A percentile compares a stretch with the other conserved stretches of the same genome.
phyloP scores from a whole-genome alignment of 2,888 invertebrate species.

The Epirrhoe alternata region DNA sequence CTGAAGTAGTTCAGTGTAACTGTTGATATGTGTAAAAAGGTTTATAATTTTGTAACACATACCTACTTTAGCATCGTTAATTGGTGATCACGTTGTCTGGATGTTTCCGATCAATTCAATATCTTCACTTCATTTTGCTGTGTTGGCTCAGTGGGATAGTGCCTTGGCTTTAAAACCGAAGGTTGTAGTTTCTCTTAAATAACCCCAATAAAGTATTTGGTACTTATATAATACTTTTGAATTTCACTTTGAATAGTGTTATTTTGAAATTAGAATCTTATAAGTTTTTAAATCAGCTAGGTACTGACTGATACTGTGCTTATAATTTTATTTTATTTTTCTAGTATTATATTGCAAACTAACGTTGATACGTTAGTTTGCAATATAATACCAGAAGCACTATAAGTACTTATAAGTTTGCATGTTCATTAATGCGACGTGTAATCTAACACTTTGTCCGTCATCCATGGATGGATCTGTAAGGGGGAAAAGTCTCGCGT shows the following conservation, averaged over 20 bases:
- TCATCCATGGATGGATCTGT: slow-evolving; percentile 42
- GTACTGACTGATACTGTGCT: neutral
- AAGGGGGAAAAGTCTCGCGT: slow-evolving; percentile 42
- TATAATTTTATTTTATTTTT: neutral
- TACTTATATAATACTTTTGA: too few species aligned
- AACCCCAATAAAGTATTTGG: too few species aligned
- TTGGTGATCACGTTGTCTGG: slow-evolving; percentile 13
- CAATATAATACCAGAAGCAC: slow-evolving; percentile 3
- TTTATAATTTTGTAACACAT: slow-evolving; percentile 40
- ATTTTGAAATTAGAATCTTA: too few species aligned
- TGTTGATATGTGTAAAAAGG: slow-evolving; percentile 47
- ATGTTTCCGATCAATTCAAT: slow-evolving; percentile 2
- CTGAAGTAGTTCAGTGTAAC: slow-evolving; percentile 76
- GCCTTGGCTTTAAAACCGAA: too few species aligned
- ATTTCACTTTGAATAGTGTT: too few species aligned
- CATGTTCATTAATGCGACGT: slow-evolving; percentile 22
- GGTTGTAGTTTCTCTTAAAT: too few species aligned
- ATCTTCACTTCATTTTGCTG: neutral
- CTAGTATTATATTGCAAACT: too few species aligned
- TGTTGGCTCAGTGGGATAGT: too few species aligned
- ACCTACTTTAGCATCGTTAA: slow-evolving; percentile 24
- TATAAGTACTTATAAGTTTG: slow-evolving; percentile 18
- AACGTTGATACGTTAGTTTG: too few species aligned
- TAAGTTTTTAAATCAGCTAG: too few species aligned
- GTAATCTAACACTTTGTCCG: slow-evolving; percentile 40